Percentiles rank a stretch among this genome's conserved stretches.
phyloP scores from a whole-genome alignment of 2,888 invertebrate genomes.

The Notodonta ziczac region DNA sequence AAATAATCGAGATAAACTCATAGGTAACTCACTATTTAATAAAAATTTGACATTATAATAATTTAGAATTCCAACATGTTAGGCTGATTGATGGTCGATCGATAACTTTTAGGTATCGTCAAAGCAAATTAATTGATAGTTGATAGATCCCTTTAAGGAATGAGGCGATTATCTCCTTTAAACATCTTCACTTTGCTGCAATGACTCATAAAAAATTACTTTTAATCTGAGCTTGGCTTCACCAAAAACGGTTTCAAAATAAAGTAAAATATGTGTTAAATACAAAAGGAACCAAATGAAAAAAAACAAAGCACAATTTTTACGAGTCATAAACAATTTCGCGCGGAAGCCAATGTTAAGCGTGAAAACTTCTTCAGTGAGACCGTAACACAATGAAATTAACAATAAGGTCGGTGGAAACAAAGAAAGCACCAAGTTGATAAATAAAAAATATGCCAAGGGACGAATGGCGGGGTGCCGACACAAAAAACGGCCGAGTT shows the following conservation, averaged over 20 bases:
- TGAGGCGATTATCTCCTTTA: too few relatives aligned
- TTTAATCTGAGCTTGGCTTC: background rate
- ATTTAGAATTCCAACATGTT: too few relatives aligned
- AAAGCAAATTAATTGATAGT: too few relatives aligned
- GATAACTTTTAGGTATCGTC: too few relatives aligned
- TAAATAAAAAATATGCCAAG: slow-evolving; percentile 65
- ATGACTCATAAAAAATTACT: too few relatives aligned
- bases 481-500: slow-evolving; percentile 48
- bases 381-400: slow-evolving; percentile 59
- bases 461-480: slow-evolving; percentile 53
- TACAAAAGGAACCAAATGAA: slow-evolving; percentile 34
- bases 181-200: too few relatives aligned
- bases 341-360: slow-evolving; percentile 50
- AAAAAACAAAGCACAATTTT: slow-evolving; percentile 45
- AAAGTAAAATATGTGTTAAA: slow-evolving; percentile 18
- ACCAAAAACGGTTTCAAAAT: slow-evolving; percentile 19
- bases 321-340: slow-evolving; percentile 56
- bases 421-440: slow-evolving; percentile 60
- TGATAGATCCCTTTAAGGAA: too few relatives aligned
- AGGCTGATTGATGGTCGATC: too few relatives aligned
- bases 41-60: too few relatives aligned
- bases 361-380: slow-evolving; percentile 52
- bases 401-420: slow-evolving; percentile 60
- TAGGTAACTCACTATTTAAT: too few relatives aligned
- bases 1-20: too few relatives aligned